A percentile compares a stretch with the other conserved stretches of the same genome.
Evolutionary conservation across 2,797 vertebrate species (phyloP).

Genomic region (Antennarius maculatus): DNA sequence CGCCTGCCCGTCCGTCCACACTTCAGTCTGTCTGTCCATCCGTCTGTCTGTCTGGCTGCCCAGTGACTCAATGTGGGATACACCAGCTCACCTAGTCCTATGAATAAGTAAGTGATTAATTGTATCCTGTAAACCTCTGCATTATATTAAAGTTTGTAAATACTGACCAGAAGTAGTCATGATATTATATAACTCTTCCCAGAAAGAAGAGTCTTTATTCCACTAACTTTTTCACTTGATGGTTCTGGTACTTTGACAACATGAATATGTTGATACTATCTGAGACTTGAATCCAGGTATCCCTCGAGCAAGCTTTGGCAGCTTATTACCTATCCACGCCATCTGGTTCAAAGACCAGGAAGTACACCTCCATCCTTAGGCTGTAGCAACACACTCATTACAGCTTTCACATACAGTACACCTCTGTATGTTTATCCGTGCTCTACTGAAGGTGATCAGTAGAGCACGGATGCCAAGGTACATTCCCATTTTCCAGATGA

Average conservation of each 20-base stretch:
- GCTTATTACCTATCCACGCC: slow-evolving; percentile 46
- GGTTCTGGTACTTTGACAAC: not conserved
- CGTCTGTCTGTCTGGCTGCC: no score
- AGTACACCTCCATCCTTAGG: slow-evolving; percentile 35
- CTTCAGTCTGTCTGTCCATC: no score
- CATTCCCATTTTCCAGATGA: slow-evolving; percentile 65
- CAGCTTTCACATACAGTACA: slow-evolving; percentile 46
- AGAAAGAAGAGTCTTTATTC: not conserved
- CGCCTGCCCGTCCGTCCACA: no score
- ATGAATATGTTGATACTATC: not conserved
- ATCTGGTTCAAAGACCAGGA: slow-evolving; percentile 53
- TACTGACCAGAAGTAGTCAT: slow-evolving; percentile 9
- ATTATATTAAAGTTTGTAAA: slow-evolving; percentile 4
- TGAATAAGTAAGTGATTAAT: not conserved
- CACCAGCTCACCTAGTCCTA: no score
- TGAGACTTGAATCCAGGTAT: slow-evolving; percentile 30
- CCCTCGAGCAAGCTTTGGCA: slow-evolving; percentile 27
- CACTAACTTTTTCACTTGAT: slow-evolving; percentile 4
- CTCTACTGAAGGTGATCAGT: slow-evolving; percentile 55
- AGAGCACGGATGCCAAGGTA: slow-evolving; percentile 54
- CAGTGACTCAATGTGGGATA: no score
- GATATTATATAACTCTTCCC: not conserved
- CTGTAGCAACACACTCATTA: slow-evolving; percentile 53
- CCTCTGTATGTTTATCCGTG: slow-evolving; percentile 68
- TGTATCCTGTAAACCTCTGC: not conserved